These are phyloP conservation scores for Leptinotarsa rubiginosa DNA, from an alignment of 2,888 invertebrate genomes.

Conservation along the genomic window DNA sequence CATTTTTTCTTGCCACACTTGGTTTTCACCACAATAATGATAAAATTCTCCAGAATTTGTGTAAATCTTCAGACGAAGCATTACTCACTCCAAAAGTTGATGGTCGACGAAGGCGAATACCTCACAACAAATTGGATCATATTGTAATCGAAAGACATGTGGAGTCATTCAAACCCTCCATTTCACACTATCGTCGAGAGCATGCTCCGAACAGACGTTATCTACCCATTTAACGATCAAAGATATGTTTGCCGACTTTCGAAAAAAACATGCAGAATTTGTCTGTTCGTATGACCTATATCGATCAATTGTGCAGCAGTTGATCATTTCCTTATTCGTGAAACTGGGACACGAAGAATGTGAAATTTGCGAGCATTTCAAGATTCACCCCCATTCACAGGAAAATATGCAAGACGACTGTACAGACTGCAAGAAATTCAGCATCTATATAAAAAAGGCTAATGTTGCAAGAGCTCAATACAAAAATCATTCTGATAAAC, in stretches of 20 bases:
- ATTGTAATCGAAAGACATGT: slow-evolving; percentile 29
- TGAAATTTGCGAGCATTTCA: slow-evolving; percentile 32
- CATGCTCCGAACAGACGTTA: slow-evolving; percentile 41
- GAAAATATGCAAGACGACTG: slow-evolving; percentile 24
- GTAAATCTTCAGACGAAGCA: neutral
- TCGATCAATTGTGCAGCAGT: slow-evolving; percentile 28
- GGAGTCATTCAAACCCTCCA: slow-evolving; percentile 37
- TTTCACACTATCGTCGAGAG: slow-evolving; percentile 43
- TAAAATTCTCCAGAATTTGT: slow-evolving; percentile 8
- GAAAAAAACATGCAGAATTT: slow-evolving; percentile 30
- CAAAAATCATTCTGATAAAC: neutral
- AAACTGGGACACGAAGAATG: slow-evolving; percentile 44
- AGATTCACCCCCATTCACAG: slow-evolving; percentile 24
- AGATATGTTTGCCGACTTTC: slow-evolving; percentile 39
- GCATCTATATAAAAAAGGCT: slow-evolving; percentile 15
- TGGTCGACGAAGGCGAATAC: neutral
- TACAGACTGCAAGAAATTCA: slow-evolving; percentile 19
- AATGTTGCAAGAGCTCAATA: slow-evolving; percentile 4
- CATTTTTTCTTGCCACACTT: slow-evolving; percentile 8
- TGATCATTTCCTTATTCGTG: slow-evolving; percentile 44
- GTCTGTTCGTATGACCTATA: slow-evolving; percentile 42
- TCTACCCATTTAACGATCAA: slow-evolving; percentile 38
- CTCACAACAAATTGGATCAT: slow-evolving; percentile 17
- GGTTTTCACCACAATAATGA: slow-evolving; percentile 7
- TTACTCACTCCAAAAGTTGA: neutral